Base-by-base conservation (phyloP, 2,888 invertebrate genomes). In the Itoplectis maculator region DNA sequence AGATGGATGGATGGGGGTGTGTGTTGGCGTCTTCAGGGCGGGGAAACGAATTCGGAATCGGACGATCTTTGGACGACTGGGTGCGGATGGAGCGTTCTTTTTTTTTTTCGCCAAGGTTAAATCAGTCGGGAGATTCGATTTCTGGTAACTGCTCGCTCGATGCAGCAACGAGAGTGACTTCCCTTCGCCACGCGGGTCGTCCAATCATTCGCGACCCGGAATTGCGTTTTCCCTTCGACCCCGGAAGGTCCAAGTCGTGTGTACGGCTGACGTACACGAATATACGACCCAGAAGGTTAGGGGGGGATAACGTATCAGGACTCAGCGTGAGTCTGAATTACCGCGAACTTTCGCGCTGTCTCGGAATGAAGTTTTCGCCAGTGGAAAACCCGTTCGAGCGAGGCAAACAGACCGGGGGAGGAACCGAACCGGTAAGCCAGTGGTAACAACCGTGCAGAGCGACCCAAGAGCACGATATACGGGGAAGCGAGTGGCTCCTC, bases 281-380 rank as follows among this genome's bases (percentile, higher is more conserved):
- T 51, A 35, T 35, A 37, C 35, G 35, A 15, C 49, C 7, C 68
- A 13, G 13, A 29, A 37, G 37, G 18, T 49, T 49, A 9, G 15
- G 13, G 13, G 40, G 3, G n/a, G n/a, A n/a, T n/a, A n/a, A n/a
- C n/a, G n/a, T n/a, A n/a, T n/a, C n/a, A n/a, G n/a, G n/a, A n/a
- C n/a, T n/a, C n/a, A n/a, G n/a, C n/a, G n/a, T n/a, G n/a, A n/a
- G n/a, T n/a, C n/a, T 49, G 69, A 61, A 37, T 61, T 37, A 69
- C 40, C 18, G 23, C n/a, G 29, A 65, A 42, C n/a, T n/a, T n/a
- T n/a, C n/a, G n/a, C 65, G 49, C 20, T 15, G 40, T 51, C 65
- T n/a, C 9, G 68, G 51, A 59, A 63, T 61, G 18, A 63, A 74
- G 63, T 61, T 79, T 69, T 69, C 74, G 69, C 18, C 40, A n/a